Conservation (phyloP, 1,140 invertebrate genomes). For the Gonioctena quinquepunctata region DNA sequence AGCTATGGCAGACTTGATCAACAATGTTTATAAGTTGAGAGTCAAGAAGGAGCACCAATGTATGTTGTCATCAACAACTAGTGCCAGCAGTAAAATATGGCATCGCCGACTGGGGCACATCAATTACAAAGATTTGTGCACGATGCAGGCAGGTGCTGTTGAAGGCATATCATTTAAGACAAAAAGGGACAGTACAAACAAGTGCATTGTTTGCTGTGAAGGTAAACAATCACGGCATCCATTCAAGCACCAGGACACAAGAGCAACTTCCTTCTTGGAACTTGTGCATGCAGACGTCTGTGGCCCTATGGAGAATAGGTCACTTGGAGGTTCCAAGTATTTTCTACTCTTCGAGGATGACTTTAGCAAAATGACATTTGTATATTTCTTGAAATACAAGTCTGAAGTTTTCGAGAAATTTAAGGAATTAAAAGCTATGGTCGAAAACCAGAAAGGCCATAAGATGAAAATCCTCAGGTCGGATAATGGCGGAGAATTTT, state of each 20-base stretch:
- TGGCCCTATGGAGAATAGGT: slow-evolving; percentile 20
- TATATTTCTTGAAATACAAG: slow-evolving; percentile 25
- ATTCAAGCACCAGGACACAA: slow-evolving; percentile 31
- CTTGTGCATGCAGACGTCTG: slow-evolving; percentile 38
- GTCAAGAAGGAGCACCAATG: too few relatives aligned
- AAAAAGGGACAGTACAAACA: slow-evolving; percentile 5
- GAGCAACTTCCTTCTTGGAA: slow-evolving; percentile 38
- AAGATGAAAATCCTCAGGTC: slow-evolving; percentile 17
- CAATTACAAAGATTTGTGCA: slow-evolving; percentile 29
- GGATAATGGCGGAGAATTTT: slow-evolving; percentile 41
- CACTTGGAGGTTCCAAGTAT: slow-evolving; percentile 32
- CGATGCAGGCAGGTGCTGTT: slow-evolving; percentile 23
- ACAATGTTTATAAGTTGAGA: too few relatives aligned
- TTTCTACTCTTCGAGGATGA: slow-evolving; percentile 13
- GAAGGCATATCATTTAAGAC: not conserved
- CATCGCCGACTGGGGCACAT: slow-evolving; percentile 44
- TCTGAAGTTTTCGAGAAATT: slow-evolving; percentile 13
- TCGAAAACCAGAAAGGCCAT: slow-evolving; percentile 19
- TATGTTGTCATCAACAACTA: too few relatives aligned
- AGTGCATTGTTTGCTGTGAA: slow-evolving; percentile 45
- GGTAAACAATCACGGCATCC: slow-evolving; percentile 44
- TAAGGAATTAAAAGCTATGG: slow-evolving; percentile 22
- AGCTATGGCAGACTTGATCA: too few relatives aligned
- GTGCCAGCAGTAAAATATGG: slow-evolving; percentile 31
- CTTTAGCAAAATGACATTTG: slow-evolving; percentile 19